Base-by-base conservation (phyloP, 2,888 invertebrate genomes). In the Drosophila lutescens region DNA sequence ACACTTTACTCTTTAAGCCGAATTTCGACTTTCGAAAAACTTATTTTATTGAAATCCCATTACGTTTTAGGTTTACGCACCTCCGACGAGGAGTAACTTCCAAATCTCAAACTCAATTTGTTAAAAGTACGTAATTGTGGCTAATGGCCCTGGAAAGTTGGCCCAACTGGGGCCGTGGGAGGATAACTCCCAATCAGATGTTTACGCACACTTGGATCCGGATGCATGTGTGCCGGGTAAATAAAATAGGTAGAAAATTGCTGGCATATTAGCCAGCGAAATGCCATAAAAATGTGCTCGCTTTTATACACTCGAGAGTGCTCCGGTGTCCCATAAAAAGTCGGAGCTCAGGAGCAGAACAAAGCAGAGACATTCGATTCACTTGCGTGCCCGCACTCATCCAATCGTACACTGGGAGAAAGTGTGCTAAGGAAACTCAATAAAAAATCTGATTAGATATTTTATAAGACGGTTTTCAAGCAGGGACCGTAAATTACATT, bases 211-310 rank as follows among this genome's bases (percentile, higher is more conserved):
- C 43, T 57, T 53, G 63, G 47, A 40, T 59, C 36, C 44, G 53
- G 32, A 26, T 26, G 5, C 56, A 43, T 58, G 43, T 63, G 34
- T 54, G 56, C 51, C 46, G 54, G 55, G 69, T 71, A 77, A 87
- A 81, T 89, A 89, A 89, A 89, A 85, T 89, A 87, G 82, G 75
- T 85, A 85, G 67, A 70, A 86, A 87, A 84, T 84, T 79, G 83
- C 77, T 73, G 77, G 71, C 63, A 78, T 81, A 84, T 89, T 84
- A 85, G 72, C 83, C 83, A 81, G 79, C 72, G 87, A 85, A 89
- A 89, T 82, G 74, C 88, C 77, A 77, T 89, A 73, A 89, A 71
- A 84, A 86, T 73, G 72, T 66, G 69, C 71, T 68, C 50, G 55
- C 72, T 63, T 73, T 81, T 60, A 85, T 82, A 78, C 82, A 89